Evolutionary conservation across 2,113 vertebrate species (phyloP).

Genomic region (Chroicocephalus ridibundus): DNA sequence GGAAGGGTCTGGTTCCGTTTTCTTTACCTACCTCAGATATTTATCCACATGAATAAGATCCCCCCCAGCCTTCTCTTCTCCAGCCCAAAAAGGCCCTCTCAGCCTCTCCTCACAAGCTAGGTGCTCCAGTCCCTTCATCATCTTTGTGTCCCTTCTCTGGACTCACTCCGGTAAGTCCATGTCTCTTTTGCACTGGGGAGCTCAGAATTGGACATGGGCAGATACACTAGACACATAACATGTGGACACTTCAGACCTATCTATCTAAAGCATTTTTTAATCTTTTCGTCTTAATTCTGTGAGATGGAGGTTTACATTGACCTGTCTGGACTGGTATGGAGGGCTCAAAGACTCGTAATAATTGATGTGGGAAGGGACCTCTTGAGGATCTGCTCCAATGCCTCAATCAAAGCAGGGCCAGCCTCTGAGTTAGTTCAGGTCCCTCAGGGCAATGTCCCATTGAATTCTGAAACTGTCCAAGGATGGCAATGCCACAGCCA

Average conservation of each 20-base stretch:
- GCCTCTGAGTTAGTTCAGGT: neutral
- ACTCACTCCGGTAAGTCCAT: neutral
- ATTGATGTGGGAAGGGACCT: neutral
- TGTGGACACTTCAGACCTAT: neutral
- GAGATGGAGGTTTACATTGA: neutral
- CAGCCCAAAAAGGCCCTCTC: neutral
- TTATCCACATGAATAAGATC: neutral
- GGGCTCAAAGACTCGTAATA: neutral
- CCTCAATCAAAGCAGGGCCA: neutral
- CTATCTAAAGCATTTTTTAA: neutral
- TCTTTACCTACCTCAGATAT: neutral
- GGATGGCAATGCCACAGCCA: neutral
- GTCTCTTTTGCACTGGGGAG: neutral
- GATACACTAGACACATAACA: neutral
- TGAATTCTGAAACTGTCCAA: neutral
- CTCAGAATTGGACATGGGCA: neutral
- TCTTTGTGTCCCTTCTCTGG: neutral
- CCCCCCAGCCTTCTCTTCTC: neutral
- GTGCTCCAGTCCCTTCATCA: neutral
- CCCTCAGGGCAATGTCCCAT: neutral
- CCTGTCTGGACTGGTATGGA: neutral
- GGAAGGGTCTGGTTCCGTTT: neutral
- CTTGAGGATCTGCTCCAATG: neutral
- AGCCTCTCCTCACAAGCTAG: neutral
- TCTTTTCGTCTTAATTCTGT: neutral